Evolutionary conservation across 2,888 invertebrate species (phyloP).

Genomic region (Sipha maydis): DNA sequence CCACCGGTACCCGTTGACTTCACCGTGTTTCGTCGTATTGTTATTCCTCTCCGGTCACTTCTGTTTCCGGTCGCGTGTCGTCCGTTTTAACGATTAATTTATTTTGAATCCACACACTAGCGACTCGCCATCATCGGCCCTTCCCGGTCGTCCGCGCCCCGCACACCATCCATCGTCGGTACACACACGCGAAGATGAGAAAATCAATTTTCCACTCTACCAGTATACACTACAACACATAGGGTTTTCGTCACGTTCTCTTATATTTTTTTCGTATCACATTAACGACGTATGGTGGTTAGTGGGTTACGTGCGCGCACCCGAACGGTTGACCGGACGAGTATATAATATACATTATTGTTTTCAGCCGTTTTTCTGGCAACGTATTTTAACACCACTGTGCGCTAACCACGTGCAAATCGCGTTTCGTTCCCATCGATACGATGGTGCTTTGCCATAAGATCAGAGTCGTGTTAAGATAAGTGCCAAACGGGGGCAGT

Average conservation of each 20-base stretch:
- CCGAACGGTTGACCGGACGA: too few relatives aligned
- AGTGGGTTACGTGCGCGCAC: too few relatives aligned
- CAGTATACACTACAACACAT: background rate
- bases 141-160: background rate
- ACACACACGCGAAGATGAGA: conserved; percentile 46
- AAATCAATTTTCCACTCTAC: conserved; percentile 54
- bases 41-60: background rate
- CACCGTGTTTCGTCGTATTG: background rate
- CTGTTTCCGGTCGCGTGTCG: background rate
- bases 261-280: background rate
- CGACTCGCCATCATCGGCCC: conserved; percentile 14
- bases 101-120: conserved; percentile 31
- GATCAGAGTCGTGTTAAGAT: too few relatives aligned
- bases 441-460: too few relatives aligned
- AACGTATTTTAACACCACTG: too few relatives aligned
- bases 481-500: too few relatives aligned
- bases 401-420: too few relatives aligned
- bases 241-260: background rate
- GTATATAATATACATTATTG: too few relatives aligned
- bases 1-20: too few relatives aligned
- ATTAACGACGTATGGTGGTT: too few relatives aligned
- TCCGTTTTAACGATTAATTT: conserved; percentile 50
- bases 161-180: conserved; percentile 22
- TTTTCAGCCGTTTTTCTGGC: too few relatives aligned
- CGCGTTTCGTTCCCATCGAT: too few relatives aligned